These are phyloP conservation scores for Alviniconcha strummeri DNA, from an alignment of 2,888 invertebrate species.

Conservation along the genomic window DNA sequence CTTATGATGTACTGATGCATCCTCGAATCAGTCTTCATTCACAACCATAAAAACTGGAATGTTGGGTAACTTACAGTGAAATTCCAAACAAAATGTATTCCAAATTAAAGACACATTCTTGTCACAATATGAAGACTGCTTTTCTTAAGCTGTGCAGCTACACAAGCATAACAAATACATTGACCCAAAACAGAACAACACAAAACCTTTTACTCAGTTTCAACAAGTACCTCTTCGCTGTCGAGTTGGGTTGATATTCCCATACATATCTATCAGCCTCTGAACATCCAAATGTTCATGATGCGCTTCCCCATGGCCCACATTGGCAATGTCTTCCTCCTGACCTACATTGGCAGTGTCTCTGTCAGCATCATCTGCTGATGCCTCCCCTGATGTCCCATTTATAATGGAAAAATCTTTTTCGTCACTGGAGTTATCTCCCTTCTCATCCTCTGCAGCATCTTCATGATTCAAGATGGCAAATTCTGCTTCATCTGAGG, in stretches of 20 bases:
- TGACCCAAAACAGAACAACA: not conserved
- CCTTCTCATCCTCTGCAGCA: not conserved
- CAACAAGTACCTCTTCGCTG: conserved; percentile 14
- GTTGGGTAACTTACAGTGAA: too few relatives aligned
- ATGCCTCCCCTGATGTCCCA: not conserved
- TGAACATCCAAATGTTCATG: conserved; percentile 2
- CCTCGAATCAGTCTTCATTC: too few relatives aligned
- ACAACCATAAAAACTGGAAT: too few relatives aligned
- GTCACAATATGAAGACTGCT: too few relatives aligned
- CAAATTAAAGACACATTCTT: too few relatives aligned
- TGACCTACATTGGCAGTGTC: not conserved
- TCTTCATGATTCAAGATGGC: conserved; percentile 2
- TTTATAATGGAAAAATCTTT: conserved; percentile 4
- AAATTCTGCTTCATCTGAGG: conserved; percentile 17
- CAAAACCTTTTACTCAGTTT: not conserved
- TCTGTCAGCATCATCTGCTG: not conserved
- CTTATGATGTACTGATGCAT: too few relatives aligned
- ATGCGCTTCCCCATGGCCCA: not conserved
- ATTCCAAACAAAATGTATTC: too few relatives aligned
- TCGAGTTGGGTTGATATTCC: conserved; percentile 1
- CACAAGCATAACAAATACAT: too few relatives aligned
- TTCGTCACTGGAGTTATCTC: not conserved
- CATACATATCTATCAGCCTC: conserved; percentile 16
- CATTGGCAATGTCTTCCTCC: too few relatives aligned
- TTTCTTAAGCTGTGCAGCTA: too few relatives aligned